Percentiles rank a stretch among this genome's conserved stretches.
phyloP scores from a whole-genome alignment of 2,888 invertebrate genomes.

The Melanophora roralis region DNA sequence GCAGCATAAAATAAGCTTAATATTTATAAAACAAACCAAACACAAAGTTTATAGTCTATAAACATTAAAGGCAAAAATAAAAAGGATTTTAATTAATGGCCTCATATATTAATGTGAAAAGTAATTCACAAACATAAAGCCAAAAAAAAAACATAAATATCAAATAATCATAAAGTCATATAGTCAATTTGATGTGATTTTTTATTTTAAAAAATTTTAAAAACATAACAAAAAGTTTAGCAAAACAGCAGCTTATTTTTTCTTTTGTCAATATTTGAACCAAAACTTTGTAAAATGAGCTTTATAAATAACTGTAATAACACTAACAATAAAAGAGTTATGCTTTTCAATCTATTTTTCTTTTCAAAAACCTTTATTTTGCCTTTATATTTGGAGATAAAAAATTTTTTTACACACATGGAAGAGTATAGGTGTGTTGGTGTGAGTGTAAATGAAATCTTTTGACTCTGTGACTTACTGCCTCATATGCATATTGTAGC shows the following conservation, averaged over 20 bases:
- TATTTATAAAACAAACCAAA: too few relatives aligned
- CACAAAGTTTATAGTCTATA: slow-evolving; percentile 17
- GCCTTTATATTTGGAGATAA: too few relatives aligned
- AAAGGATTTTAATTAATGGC: slow-evolving; percentile 35
- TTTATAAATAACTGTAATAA: slow-evolving; percentile 39
- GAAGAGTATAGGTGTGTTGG: neutral
- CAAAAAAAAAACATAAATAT: neutral
- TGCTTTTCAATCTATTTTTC: slow-evolving; percentile 45
- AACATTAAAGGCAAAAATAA: neutral
- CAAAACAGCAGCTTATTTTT: slow-evolving; percentile 33
- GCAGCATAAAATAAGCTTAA: too few relatives aligned
- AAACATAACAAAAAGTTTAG: slow-evolving; percentile 38
- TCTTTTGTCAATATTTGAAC: neutral
- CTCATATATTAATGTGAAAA: slow-evolving; percentile 43
- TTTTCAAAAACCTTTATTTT: too few relatives aligned
- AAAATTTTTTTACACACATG: too few relatives aligned
- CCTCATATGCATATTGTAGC: slow-evolving; percentile 14
- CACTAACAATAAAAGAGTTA: slow-evolving; percentile 49
- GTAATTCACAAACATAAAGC: neutral
- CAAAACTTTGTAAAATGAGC: slow-evolving; percentile 15
- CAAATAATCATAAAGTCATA: slow-evolving; percentile 17
- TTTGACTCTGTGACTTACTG: slow-evolving; percentile 6
- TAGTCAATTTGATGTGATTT: too few relatives aligned
- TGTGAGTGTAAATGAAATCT: neutral
- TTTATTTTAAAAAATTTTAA: too few relatives aligned